Conservation (phyloP, 2,888 invertebrate genomes). For the Merodon equestris region DNA sequence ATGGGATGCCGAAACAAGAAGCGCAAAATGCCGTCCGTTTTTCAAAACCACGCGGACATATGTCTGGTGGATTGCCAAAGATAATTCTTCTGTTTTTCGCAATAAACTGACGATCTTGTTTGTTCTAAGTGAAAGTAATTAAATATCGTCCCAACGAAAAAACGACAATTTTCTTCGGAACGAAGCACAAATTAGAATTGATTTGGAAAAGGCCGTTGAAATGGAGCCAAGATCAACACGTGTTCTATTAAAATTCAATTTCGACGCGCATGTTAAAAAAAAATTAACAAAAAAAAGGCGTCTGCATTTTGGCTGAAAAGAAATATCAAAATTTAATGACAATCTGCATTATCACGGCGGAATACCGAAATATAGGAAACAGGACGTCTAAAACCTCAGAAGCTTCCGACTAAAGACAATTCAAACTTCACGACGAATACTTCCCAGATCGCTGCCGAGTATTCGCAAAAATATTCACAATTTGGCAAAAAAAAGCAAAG, state of each 20-base stretch:
- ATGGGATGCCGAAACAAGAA: slow-evolving; percentile 23
- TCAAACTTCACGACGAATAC: no score
- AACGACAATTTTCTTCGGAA: not conserved
- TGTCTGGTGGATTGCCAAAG: slow-evolving; percentile 45
- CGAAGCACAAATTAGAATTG: slow-evolving; percentile 14
- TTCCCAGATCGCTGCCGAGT: no score
- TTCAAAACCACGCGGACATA: not conserved
- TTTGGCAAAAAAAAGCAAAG: no score
- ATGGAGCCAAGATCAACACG: slow-evolving; percentile 35
- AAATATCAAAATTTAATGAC: no score
- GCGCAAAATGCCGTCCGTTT: not conserved
- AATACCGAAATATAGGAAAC: no score
- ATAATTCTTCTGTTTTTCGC: slow-evolving; percentile 21
- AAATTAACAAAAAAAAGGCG: no score
- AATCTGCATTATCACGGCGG: no score
- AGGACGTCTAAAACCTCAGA: no score
- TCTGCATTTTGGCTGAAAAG: no score
- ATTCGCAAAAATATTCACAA: no score
- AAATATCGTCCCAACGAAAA: not conserved
- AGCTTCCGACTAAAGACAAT: no score
- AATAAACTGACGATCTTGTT: slow-evolving; percentile 14
- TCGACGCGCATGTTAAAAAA: not conserved
- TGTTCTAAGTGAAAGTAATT: not conserved
- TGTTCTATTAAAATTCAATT: slow-evolving; percentile 2
- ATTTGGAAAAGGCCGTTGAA: slow-evolving; percentile 21